These are phyloP conservation scores for Eptesicus fuscus DNA, from an alignment of 2,113 vertebrate genomes.

Conservation along the genomic window DNA sequence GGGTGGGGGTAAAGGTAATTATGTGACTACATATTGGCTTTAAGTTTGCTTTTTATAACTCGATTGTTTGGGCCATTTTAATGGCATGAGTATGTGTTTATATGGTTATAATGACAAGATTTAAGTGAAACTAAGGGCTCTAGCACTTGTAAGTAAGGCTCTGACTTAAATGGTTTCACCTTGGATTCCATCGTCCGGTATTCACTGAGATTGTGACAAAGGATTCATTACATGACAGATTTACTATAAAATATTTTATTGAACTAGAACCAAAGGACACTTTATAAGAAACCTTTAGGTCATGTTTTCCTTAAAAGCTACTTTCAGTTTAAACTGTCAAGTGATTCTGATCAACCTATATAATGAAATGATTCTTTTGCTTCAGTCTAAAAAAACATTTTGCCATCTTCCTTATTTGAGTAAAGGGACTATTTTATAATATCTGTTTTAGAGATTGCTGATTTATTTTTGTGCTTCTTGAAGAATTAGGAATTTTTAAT, in stretches of 20 bases:
- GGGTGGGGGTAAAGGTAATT: neutral
- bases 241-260: neutral
- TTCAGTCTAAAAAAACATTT: neutral
- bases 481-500: neutral
- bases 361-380: neutral
- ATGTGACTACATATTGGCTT: neutral
- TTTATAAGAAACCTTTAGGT: neutral
- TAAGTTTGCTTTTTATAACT: neutral
- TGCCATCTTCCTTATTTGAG: neutral
- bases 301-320: constrained; percentile 21
- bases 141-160: neutral
- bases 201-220: neutral
- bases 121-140: neutral
- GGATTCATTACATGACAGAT: neutral
- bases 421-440: constrained; percentile 14
- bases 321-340: neutral
- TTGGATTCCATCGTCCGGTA: neutral
- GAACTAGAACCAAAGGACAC: neutral
- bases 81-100: neutral
- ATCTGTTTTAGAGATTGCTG: neutral
- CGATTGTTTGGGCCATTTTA: neutral
- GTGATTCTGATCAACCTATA: neutral
- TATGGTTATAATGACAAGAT: neutral
- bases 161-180: neutral
- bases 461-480: constrained; percentile 26